Percentiles rank a stretch among this genome's conserved stretches.
Conservation (phyloP, 1,140 invertebrate species). For the Chionoecetes opilio region DNA sequence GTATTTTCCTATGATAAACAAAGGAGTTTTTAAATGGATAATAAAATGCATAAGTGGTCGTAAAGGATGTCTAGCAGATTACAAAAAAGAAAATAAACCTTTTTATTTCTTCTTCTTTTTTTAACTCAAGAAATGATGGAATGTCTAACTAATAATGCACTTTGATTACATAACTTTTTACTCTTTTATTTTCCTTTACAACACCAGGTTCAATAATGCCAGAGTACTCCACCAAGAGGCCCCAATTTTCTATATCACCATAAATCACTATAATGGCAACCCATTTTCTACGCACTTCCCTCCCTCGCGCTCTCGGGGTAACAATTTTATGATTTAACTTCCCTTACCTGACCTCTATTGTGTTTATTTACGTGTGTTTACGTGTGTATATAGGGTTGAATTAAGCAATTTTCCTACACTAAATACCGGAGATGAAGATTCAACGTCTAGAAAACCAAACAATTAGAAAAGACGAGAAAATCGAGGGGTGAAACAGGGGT, state of each 20-base stretch:
- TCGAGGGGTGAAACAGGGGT: neutral
- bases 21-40: neutral
- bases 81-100: too few species aligned
- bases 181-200: neutral
- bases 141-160: too few species aligned
- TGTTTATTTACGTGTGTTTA: too few species aligned
- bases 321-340: slow-evolving; percentile 20
- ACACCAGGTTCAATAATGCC: too few species aligned
- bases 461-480: neutral
- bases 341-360: neutral
- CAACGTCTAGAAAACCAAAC: neutral
- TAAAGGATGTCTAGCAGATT: neutral
- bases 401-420: neutral
- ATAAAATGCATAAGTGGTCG: neutral
- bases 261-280: neutral
- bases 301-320: neutral
- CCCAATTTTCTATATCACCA: slow-evolving; percentile 11
- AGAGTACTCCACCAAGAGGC: neutral
- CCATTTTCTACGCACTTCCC: slow-evolving; percentile 25
- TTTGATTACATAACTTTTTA: neutral
- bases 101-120: too few species aligned
- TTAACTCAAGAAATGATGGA: too few species aligned
- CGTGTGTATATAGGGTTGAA: neutral
- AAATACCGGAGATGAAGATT: neutral
- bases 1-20: neutral